Base-by-base conservation (phyloP, 2,113 vertebrate species). In the Danio rerio region DNA sequence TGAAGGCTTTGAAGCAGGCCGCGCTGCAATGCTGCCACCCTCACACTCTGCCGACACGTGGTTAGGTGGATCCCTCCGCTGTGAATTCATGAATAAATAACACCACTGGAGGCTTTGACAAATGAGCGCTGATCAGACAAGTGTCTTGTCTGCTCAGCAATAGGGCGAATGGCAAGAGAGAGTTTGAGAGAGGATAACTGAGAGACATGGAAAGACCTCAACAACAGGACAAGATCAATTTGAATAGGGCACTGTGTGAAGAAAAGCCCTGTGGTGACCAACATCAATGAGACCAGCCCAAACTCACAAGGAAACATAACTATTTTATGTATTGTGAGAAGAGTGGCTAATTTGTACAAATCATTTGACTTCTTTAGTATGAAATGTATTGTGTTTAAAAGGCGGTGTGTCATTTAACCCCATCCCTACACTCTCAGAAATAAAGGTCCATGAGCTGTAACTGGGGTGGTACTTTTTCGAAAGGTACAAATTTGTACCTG, bases 1-100 rank as follows among this genome's bases (percentile, higher is more conserved):
- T 82, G 61, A 55, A 74, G 52, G 13, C 72, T 69, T 77, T 76
- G 72, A 68, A 66, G 62, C 20, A 63, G 15, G 42, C 40, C 58
- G 50, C 9, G 2, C 8, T 21, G 74, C 21, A 9, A n/a, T 13
- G 13, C 50, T 58, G 47, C 74, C 20, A 77, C 61, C 45, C 52
- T 55, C 52, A 15, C 53, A 45, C 31, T 77, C 74, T 58, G 12
- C 53, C 6, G 11, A 76, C 40, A 69, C 65, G 18, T 56, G 71
- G 21, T 20, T 4, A 5, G 63, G 43, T 71, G 73, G 52, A 59
- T 78, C 63, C 47, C 65, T 83, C 65, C 12, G n/a, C 55, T 71
- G 74, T 71, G 81, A 70, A 78, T 78, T 70, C 76, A 83, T 83
- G 74, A 83, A 83, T 83, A 78, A 78, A 83, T 83, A 78, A 83